phyloP scores from a whole-genome alignment of 2,113 vertebrate species.

The Thunnus maccoyii region DNA sequence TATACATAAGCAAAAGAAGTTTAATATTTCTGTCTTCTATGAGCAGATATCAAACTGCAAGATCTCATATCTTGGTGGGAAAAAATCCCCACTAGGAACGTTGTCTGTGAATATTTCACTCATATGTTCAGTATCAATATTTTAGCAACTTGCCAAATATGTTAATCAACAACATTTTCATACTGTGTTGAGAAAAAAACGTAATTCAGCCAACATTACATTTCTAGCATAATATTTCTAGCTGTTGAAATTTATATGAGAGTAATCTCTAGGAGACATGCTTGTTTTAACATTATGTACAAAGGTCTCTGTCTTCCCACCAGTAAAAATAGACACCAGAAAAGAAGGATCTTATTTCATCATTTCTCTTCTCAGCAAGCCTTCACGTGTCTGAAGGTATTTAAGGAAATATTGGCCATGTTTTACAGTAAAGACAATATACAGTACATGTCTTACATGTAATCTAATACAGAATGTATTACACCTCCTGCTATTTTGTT shows the following conservation, averaged over 20 bases:
- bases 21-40: too few relatives aligned
- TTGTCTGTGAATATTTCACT: too few relatives aligned
- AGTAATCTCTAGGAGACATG: too few relatives aligned
- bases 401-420: conserved; percentile 26
- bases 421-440: conserved; percentile 38
- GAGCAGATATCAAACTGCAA: too few relatives aligned
- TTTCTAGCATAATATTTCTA: background rate
- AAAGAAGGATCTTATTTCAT: background rate
- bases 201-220: background rate
- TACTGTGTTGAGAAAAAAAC: too few relatives aligned
- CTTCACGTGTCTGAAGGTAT: conserved; percentile 24
- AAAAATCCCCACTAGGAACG: background rate
- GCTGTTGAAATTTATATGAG: too few relatives aligned
- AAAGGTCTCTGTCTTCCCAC: background rate
- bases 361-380: conserved; percentile 21
- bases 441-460: conserved; percentile 19
- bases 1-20: too few relatives aligned
- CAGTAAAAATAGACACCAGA: background rate
- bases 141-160: too few relatives aligned
- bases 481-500: conserved; percentile 48
- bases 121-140: background rate
- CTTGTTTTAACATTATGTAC: background rate
- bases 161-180: too few relatives aligned
- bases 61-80: background rate
- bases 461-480: conserved; percentile 57